Base-by-base conservation (phyloP, 2,797 vertebrate genomes). In the Acrossocheilus fasciatus region DNA sequence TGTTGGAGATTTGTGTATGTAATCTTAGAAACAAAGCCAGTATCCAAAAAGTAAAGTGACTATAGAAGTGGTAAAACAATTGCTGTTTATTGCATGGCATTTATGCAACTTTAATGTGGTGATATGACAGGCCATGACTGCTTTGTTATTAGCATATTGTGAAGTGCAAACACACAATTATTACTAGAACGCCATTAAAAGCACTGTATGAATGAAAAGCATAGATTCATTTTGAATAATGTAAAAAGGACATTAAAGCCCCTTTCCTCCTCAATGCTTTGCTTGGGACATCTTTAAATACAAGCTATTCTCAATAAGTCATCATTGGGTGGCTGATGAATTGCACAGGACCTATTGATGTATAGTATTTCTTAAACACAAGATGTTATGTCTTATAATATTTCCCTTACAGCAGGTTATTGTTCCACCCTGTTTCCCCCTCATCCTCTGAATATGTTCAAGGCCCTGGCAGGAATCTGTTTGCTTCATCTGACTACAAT, bases 391-490 rank as follows among this genome's bases (percentile, higher is more conserved):
- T 79, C 20, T 69, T 77, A 1, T 72, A 41, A 34, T 74, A 23
- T 81, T 80, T 80, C 30, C 52, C 2, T n/a, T 36, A 72, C 68
- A 85, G 52, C 66, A 89, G 88, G 83, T 81, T 45, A 87, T 83
- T 54, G 69, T 75, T 83, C 36, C 52, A 77, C 74, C 68, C 43
- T 23, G 77, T 81, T 66, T 30, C 85, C 64, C 54, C 36, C 39
- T 76, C 88, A 88, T 85, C 87, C 84, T 89, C 77, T 90, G 89
- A 92, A 93, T 87, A 99, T 99, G 98, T 94, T 98, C 95, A 95
- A 97, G 90, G 92, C 98, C 80, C 94, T 99, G 93, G 96, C 96
- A 82, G 96, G 96, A 83, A 97, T 99, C 92, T 96, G 98, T 47
- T 91, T 97, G 91, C 92, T 98, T 89, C 98, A 99, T 92, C 95